A percentile compares a stretch with the other conserved stretches of the same genome.
These are phyloP conservation scores for Oreochromis niloticus DNA, from an alignment of 2,113 vertebrate species.

Conservation along the genomic window DNA sequence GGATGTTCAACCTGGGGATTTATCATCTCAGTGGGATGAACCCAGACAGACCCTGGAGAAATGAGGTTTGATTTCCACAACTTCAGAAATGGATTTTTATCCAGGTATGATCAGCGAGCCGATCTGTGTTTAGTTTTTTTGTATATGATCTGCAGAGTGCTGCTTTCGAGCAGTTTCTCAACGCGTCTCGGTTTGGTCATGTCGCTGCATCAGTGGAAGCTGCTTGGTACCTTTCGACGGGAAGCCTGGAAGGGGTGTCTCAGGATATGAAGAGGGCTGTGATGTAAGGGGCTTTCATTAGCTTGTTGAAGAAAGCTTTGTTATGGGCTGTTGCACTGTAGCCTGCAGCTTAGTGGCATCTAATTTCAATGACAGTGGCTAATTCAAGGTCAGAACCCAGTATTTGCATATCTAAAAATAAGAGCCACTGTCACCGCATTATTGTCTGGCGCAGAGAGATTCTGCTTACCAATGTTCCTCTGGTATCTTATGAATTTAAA, in stretches of 20 bases:
- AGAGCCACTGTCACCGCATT: neutral
- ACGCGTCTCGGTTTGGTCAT: conserved; percentile 82
- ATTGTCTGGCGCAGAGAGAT: neutral
- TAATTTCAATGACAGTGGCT: conserved; percentile 54
- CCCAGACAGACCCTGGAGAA: conserved; percentile 69
- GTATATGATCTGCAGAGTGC: conserved; percentile 71
- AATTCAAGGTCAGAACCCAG: conserved; percentile 55
- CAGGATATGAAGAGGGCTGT: conserved; percentile 82
- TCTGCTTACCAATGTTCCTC: conserved; percentile 5
- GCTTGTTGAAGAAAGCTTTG: conserved; percentile 33
- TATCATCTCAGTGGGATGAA: conserved; percentile 77
- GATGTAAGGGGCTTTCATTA: conserved; percentile 75
- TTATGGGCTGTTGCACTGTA: conserved; percentile 42
- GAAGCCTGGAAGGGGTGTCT: conserved; percentile 77
- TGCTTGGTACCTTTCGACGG: conserved; percentile 82
- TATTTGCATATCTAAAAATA: conserved; percentile 67
- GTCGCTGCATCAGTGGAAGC: conserved; percentile 77
- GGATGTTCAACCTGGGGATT: conserved; percentile 84
- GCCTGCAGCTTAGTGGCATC: conserved; percentile 44
- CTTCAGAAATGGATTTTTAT: neutral
- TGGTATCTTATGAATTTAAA: conserved; percentile 31
- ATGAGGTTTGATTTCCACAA: conserved; percentile 73
- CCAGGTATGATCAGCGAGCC: neutral
- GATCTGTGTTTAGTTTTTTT: neutral
- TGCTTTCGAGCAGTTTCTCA: conserved; percentile 82